Evolutionary conservation across 2,888 invertebrate genomes (phyloP), one percentile per base, ranked within the genome.

Genomic region (Omphaloscelis lunosa): DNA sequence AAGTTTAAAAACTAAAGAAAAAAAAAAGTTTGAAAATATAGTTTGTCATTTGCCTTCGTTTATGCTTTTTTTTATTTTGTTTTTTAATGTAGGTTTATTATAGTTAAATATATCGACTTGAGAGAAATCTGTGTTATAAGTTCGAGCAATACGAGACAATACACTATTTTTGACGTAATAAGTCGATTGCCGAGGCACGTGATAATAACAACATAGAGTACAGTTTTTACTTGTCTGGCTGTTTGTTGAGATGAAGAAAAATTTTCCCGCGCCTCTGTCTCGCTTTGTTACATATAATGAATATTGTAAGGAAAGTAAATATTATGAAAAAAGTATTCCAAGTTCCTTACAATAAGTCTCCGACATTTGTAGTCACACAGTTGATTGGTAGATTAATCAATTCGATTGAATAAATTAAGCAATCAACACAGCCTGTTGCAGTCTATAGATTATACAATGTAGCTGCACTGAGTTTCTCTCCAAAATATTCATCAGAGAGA

Each of bases 371-470:
- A 1, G 23, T 23, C 34, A 41, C 73, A 72, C 17, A 41, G 29
- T 72, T 72, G n/a, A 41, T 45, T 72, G 41, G 17, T 53, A 11
- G 29, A 56, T 77, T 34, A 45, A 45, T 56, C 56, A 79, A 70
- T n/a, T 79, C 15, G 1, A 58, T 69, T 48, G 23, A 45, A 23
- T 65, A 45, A 79, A 56, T 75, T 17, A 75, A 48, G 23, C 11
- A 23, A 17, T 34, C 34, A 56, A 27, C 12, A 45, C 17, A 1
- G 53, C 23, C 8, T 56, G 23, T 34, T 29, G 56, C 56, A 45
- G 15, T 15, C 23, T 7, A 12, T 59, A 23, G 4, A 29, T 20
- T 17, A 48, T 48, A 27, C 20, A 66, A 27, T 72, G 71, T 70
- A 59, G 3, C 15, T 45, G n/a, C 23, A 77, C 20, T 23, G 11